Base-by-base conservation (phyloP, 1,140 invertebrate genomes). In the Agrypnia vestita region DNA sequence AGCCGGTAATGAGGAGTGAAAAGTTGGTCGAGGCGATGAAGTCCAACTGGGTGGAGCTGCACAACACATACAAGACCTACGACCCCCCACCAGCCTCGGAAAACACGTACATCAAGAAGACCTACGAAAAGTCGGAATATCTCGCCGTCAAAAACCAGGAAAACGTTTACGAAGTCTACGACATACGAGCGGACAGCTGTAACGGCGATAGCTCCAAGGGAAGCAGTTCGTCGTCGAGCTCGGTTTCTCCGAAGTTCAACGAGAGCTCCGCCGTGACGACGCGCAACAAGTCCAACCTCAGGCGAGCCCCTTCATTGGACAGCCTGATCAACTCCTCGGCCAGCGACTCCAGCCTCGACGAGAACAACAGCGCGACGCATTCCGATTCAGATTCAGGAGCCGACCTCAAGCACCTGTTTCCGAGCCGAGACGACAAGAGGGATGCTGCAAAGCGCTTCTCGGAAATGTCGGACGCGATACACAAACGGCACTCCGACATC, bases 261-360 rank as follows among this genome's bases (percentile, higher is more conserved):
- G 78, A 82, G 17, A 77, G n/a, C 43, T 47, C 53, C 17, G 25
- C 17, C 25, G 17, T 75, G 15, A 84, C 83, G 44, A 61, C 49
- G 74, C 72, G 15, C 49, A 81, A 77, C 73, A 49, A 43, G 35
- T 55, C 69, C 53, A 86, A 86, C 19, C 84, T 87, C 6, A 85
- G 87, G 61, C 84, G 91, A 15, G 89, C 91, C 12, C 90, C 91
- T 43, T 93, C 92, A 0, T 84, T 93, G 10, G 92, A 93, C 85
- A 93, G 92, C 43, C 87, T 93, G 4, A 93, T 92, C 53, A 93
- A 93, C 85, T 91, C 92, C 12, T 93, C 92, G 0, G 91, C 91
- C 61, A 87, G 86, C 13, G 90, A 89, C 64, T 88, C 88, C 4
- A 90, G 90, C 78, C 87, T 88, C 44, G 90, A 87, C 44, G 90